Evolutionary conservation across 35 echinoderm and acorn worm species (phyloP), one percentile per base, ranked within the genome.

Genomic region (Nesometra sesokonis): DNA sequence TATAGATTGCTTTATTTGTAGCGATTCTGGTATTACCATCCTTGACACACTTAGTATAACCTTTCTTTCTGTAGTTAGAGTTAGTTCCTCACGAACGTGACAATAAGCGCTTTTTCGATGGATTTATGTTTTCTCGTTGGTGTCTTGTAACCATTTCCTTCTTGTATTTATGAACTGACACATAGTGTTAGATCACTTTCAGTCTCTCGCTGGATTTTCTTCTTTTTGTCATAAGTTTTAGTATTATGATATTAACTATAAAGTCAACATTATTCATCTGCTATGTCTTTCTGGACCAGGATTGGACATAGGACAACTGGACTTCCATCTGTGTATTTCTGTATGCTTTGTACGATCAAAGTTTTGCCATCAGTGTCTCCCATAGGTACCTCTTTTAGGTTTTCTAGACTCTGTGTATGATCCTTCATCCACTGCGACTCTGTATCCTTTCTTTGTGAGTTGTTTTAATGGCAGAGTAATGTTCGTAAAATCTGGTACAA

Each of bases 21-120:
- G 57, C 17, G 67, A 13, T 47, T 80, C 33, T 34, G 93, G 93
- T 47, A 92, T 90, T 38, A 95, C 79, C 34, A 95, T 89, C n/a
- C 93, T 87, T 84, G 89, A 32, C 38, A 79, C 93, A 38, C 90
- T 77, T 19, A 95, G 29, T 39, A 92, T 57, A 32, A 89, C 13
- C 17, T 82, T 77, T 29, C 86, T 29, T 47, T 46, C 31, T 47
- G 46, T 46, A 46, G 79, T 77, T 27, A 93, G 67, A 32, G 84
- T 93, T 17, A 90, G 47, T 80, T 93, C 85, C 78, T 87, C 82
- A 47, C 79, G 85, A 19, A 93, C 82, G 1, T 90, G 84, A 57
- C 30, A 40, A 30, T 87, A 83, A 37, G 30, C 40, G 30, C 0
- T 85, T 35, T 46, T 34, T 84, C 7, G 36, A 33, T 82, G 83